These are phyloP conservation scores for Chaitophorus viminalis DNA, from an alignment of 2,888 invertebrate genomes.

Conservation along the genomic window DNA sequence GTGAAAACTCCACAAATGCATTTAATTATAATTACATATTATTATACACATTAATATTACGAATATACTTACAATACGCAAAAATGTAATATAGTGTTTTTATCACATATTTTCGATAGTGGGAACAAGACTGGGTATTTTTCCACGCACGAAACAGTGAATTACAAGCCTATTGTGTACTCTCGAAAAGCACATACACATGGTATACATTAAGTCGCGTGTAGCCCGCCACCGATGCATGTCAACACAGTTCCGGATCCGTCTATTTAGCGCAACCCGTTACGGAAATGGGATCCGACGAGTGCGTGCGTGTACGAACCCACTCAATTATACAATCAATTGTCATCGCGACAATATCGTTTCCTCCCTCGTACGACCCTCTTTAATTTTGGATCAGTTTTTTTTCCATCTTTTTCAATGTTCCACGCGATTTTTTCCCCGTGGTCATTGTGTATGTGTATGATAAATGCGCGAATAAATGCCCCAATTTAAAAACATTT, in stretches of 20 bases:
- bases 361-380: conserved; percentile 53
- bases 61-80: background rate
- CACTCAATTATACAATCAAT: conserved; percentile 61
- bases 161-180: conserved; percentile 40
- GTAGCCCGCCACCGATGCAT: conserved; percentile 19
- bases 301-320: conserved; percentile 14
- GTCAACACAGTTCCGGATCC: conserved; percentile 58
- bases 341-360: conserved; percentile 55
- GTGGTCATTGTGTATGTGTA: background rate
- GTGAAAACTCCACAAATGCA: too few relatives aligned
- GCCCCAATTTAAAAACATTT: conserved; percentile 39
- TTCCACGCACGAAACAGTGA: conserved; percentile 30
- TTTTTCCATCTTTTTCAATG: conserved; percentile 5
- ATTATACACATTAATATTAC: background rate
- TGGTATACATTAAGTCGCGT: conserved; percentile 5
- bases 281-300: conserved; percentile 57
- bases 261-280: conserved; percentile 57
- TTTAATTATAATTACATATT: background rate
- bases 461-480: conserved; percentile 10
- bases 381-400: conserved; percentile 20
- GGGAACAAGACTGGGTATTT: background rate
- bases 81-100: background rate
- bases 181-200: background rate
- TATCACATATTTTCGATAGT: background rate
- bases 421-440: background rate